phyloP scores from a whole-genome alignment of 2,888 invertebrate species.

The Pardosa pseudoannulata region DNA sequence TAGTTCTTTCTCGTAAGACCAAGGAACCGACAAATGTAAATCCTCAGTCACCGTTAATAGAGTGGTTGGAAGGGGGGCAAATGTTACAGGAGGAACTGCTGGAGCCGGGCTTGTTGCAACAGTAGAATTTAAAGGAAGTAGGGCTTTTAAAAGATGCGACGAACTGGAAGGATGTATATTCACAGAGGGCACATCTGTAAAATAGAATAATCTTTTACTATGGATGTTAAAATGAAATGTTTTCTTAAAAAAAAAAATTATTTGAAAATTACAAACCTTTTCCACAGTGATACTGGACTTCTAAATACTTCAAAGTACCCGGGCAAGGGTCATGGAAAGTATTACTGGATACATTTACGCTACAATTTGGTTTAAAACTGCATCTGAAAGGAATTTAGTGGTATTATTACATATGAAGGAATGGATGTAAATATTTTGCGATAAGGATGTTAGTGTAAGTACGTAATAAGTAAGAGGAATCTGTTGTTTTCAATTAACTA shows the following conservation, averaged over 20 bases:
- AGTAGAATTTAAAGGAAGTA: constrained; percentile 35
- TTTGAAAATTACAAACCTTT: constrained; percentile 65
- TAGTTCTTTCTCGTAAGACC: not conserved
- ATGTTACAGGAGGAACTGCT: not conserved
- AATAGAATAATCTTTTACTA: not conserved
- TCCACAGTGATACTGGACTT: constrained; percentile 81
- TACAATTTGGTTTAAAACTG: constrained; percentile 75
- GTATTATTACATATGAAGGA: too few species aligned
- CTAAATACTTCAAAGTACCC: constrained; percentile 82
- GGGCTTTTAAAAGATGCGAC: constrained; percentile 1
- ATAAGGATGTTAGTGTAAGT: too few species aligned
- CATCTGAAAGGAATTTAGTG: constrained; percentile 75
- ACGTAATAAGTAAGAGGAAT: too few species aligned
- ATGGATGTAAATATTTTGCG: too few species aligned
- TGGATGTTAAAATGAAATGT: too few species aligned
- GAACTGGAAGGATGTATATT: constrained; percentile 9
- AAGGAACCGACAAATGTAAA: not conserved
- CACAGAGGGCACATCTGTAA: not conserved
- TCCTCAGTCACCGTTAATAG: not conserved
- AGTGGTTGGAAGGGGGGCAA: not conserved
- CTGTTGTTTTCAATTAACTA: too few species aligned
- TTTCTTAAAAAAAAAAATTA: not conserved
- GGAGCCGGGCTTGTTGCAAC: constrained; percentile 10
- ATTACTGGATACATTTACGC: constrained; percentile 75
- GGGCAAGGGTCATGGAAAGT: constrained; percentile 81